Evolutionary conservation across 2,888 invertebrate species (phyloP), one percentile per base, ranked within the genome.

Genomic region (Tenthredo livida): DNA sequence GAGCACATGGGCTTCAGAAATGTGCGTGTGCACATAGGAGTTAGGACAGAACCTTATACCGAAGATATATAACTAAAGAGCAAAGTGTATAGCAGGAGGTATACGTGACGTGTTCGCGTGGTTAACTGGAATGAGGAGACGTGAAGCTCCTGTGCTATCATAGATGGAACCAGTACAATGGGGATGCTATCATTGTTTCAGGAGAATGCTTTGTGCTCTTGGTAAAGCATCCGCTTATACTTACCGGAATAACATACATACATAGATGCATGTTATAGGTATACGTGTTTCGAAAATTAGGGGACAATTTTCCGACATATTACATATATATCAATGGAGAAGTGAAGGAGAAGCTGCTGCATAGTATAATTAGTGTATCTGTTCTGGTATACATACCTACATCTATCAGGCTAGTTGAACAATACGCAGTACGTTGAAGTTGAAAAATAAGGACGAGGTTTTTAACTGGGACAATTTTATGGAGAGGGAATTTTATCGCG

Each of bases 111-210:
- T 43, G 43, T 77, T 54, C 50, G 77, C 77, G 77, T 77, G 50
- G 33, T 54, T 54, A 29, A 25, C n/a, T 50, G 54, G 47, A 50
- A 54, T 54, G 77, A 54, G 77, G 54, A 54, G 47, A 54, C 17
- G 77, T n/a, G 21, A 29, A 73, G 73, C 33, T 43, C 12, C 25
- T 75, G 50, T 9, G 37, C 33, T 75, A 84, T 84, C 58, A 7
- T 37, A 47, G 78, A 25, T 33, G 84, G 61, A 61, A 17, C 61
- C 61, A 25, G 65, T 4, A 65, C 85, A 70, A 80, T 77, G 78
- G 78, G 84, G 54, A 77, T 67, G 61, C 73, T 50, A 70, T 84
- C 77, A 86, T 85, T 86, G 86, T 86, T 86, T 65, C 37, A 78
- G 77, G 78, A 85, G 70, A 86, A 86, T 84, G 85, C 85, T 78